phyloP scores from a whole-genome alignment of 2,113 vertebrate genomes.

The Epinephelus fuscoguttatus region DNA sequence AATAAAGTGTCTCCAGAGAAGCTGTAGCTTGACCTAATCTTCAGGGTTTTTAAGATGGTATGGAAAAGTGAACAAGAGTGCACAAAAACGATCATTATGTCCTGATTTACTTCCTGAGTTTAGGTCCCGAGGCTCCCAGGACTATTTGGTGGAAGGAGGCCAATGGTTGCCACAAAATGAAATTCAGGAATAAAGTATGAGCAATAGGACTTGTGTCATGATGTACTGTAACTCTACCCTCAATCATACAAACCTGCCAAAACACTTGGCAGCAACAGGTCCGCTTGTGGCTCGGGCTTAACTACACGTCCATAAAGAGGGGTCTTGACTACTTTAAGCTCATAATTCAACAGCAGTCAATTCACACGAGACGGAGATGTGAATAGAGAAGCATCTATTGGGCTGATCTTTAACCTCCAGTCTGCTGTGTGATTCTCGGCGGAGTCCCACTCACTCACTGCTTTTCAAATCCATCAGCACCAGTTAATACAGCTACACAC shows the following conservation, averaged over 20 bases:
- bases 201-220: neutral
- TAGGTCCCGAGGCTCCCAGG: neutral
- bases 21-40: neutral
- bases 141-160: neutral
- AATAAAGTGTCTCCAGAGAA: neutral
- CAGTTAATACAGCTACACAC: constrained; percentile 55
- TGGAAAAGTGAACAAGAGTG: neutral
- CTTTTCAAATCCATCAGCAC: constrained; percentile 68
- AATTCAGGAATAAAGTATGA: constrained; percentile 23
- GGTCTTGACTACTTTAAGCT: constrained; percentile 49
- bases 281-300: constrained; percentile 1
- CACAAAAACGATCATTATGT: neutral
- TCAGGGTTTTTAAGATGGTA: neutral
- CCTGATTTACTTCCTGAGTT: neutral
- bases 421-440: constrained; percentile 55
- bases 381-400: constrained; percentile 29
- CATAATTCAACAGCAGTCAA: constrained; percentile 54
- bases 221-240: constrained; percentile 26
- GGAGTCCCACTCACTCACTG: constrained; percentile 44
- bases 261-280: constrained; percentile 10
- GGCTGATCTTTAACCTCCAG: constrained; percentile 60
- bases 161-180: constrained; percentile 3
- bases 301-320: constrained; percentile 14
- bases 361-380: constrained; percentile 26
- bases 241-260: constrained; percentile 25